phyloP scores from a whole-genome alignment of 1,140 invertebrate genomes.

The Rhizoglyphus robini region DNA sequence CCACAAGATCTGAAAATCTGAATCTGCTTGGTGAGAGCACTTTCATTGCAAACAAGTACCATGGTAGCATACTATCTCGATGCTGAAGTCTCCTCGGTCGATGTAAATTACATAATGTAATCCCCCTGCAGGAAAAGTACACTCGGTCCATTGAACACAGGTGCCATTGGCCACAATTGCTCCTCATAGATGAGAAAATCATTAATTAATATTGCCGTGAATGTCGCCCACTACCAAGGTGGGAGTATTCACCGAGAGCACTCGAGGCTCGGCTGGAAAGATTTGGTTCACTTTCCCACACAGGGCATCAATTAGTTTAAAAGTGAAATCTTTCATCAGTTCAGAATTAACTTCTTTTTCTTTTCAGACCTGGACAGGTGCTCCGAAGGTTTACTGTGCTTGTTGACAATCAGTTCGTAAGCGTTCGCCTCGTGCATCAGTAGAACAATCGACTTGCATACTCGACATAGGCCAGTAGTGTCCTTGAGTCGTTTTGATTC shows the following conservation, averaged over 20 bases:
- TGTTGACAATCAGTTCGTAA: background rate
- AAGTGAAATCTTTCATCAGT: background rate
- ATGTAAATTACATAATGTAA: too few species aligned
- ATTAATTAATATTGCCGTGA: slow-evolving; percentile 45
- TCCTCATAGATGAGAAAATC: slow-evolving; percentile 47
- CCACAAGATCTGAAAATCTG: slow-evolving; percentile 55
- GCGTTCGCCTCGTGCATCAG: background rate
- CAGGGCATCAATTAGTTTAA: slow-evolving; percentile 20
- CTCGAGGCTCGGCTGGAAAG: slow-evolving; percentile 26
- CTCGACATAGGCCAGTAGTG: background rate
- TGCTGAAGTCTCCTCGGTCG: slow-evolving; percentile 44
- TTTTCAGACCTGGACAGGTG: background rate
- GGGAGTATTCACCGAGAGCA: slow-evolving; percentile 38
- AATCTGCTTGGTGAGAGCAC: slow-evolving; percentile 46
- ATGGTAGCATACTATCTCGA: slow-evolving; percentile 40
- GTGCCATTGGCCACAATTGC: slow-evolving; percentile 43
- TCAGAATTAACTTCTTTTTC: background rate
- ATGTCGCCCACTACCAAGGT: slow-evolving; percentile 43
- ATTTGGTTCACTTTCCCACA: slow-evolving; percentile 30
- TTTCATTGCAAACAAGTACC: slow-evolving; percentile 50
- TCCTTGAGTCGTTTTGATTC: background rate
- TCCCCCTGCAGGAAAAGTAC: slow-evolving; percentile 52
- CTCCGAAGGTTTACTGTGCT: background rate
- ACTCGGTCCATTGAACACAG: slow-evolving; percentile 42
- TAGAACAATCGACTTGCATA: background rate